Base-by-base conservation (phyloP, 2,888 invertebrate species). In the Dicyrtoma fusca region DNA sequence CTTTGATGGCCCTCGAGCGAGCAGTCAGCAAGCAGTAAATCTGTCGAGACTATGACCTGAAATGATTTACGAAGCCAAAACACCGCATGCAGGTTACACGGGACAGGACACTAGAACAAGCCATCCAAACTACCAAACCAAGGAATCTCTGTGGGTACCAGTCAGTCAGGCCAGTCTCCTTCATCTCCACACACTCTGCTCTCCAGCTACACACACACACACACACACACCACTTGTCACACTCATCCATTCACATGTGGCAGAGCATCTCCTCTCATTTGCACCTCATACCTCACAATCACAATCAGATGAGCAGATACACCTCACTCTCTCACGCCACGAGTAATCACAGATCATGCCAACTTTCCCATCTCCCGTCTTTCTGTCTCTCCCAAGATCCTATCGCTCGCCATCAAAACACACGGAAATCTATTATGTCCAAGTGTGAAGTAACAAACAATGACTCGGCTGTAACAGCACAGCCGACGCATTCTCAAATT, bases 21-120 rank as follows among this genome's bases (percentile, higher is more conserved):
- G 76, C 77, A 79, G 77, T 79, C 79, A 79, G 76, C 79, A 79
- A 79, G 77, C 77, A 79, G 76, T 79, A 79, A 79, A 79, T 79
- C 79, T 79, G 79, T 79, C 79, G 75, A 75, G 79, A 76, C 74
- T 79, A 75, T 77, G 77, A 77, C 79, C 77, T 75, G 72, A 73
- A 73, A 79, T 79, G 79, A 79, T 79, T 79, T 79, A 79, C 74
- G 76, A 63, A 63, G 76, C 75, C 74, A 78, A 76, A 76, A 78
- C 75, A 76, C 77, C 74, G 76, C 72, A 72, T 62, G 74, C 71
- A 74, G 71, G 71, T 68, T 71, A 74, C 74, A 71, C 47, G 71
- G 63, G 63, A 71, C 63, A 71, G 71, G 63, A 71, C 71, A 71
- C 53, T 21, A 63, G 71, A 71, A 63, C 71, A 71, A 71, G 71